Conservation (phyloP, 35 echinoderm and acorn worm species). For the Lytechinus pictus region DNA sequence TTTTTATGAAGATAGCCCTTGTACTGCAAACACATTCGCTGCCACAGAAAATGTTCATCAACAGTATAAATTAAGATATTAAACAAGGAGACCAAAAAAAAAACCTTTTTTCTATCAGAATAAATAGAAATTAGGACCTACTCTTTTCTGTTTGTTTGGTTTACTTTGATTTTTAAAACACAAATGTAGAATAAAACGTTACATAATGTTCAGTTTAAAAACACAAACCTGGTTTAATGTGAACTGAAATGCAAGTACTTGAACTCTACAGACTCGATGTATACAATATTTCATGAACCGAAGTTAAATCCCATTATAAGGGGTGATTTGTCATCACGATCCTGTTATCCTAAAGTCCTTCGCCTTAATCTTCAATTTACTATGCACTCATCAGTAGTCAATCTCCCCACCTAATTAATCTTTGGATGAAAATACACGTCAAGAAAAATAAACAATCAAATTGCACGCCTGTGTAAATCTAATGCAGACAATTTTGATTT, state of each 20-base stretch:
- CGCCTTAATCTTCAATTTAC: neutral
- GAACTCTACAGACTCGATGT: neutral
- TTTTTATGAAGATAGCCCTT: too few relatives aligned
- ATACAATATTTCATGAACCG: neutral
- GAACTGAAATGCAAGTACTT: neutral
- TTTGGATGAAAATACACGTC: neutral
- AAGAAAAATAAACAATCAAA: conserved; percentile 21
- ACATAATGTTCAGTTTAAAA: too few relatives aligned
- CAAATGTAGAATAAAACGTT: too few relatives aligned
- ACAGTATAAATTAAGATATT: too few relatives aligned
- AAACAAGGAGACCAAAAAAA: too few relatives aligned
- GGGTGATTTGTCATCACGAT: neutral
- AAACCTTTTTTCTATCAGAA: too few relatives aligned
- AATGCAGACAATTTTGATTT: neutral
- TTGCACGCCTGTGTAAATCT: neutral
- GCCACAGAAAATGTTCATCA: too few relatives aligned
- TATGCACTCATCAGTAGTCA: neutral
- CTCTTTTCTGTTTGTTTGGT: too few relatives aligned
- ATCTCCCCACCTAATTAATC: conserved; percentile 11
- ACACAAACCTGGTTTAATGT: neutral
- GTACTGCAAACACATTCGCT: too few relatives aligned
- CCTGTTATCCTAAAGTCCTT: neutral
- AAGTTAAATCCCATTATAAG: neutral
- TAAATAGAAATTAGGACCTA: too few relatives aligned
- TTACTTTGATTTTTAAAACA: too few relatives aligned